These are phyloP conservation scores for Hecatera dysodea DNA, from an alignment of 2,888 invertebrate genomes.

Conservation along the genomic window DNA sequence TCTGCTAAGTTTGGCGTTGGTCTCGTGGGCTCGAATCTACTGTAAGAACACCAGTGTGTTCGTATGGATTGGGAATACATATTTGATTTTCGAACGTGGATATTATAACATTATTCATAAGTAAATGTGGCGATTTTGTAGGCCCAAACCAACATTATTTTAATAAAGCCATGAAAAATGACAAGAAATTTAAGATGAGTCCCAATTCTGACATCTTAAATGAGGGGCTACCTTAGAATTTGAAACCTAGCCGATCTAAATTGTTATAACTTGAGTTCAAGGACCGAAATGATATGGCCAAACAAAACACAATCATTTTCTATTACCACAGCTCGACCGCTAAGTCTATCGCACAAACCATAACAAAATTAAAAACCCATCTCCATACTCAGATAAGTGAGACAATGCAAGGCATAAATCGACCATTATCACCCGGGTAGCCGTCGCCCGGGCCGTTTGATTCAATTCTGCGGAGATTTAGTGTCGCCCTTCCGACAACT, in stretches of 20 bases:
- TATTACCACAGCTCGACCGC: background rate
- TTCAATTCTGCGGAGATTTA: constrained; percentile 85
- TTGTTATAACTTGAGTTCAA: background rate
- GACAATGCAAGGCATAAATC: constrained; percentile 83
- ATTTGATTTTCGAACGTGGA: too few relatives aligned
- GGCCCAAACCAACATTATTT: too few relatives aligned
- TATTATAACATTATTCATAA: too few relatives aligned
- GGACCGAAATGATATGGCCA: background rate
- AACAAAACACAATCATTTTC: background rate
- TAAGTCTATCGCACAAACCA: constrained; percentile 18
- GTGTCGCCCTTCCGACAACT: constrained; percentile 69
- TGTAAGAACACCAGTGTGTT: too few relatives aligned
- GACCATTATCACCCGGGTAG: constrained; percentile 79
- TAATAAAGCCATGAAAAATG: too few relatives aligned
- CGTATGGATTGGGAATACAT: too few relatives aligned
- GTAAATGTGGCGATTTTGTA: too few relatives aligned
- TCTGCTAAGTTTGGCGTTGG: background rate
- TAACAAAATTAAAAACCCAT: constrained; percentile 54
- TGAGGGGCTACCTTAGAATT: too few relatives aligned
- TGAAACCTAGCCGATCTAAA: too few relatives aligned
- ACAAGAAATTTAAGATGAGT: too few relatives aligned
- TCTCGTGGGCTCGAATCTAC: background rate
- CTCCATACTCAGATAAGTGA: constrained; percentile 67
- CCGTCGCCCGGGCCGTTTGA: constrained; percentile 84
- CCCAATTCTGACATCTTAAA: too few relatives aligned